Conservation (phyloP, 2,113 vertebrate genomes). For the Psephotus haematonotus region DNA sequence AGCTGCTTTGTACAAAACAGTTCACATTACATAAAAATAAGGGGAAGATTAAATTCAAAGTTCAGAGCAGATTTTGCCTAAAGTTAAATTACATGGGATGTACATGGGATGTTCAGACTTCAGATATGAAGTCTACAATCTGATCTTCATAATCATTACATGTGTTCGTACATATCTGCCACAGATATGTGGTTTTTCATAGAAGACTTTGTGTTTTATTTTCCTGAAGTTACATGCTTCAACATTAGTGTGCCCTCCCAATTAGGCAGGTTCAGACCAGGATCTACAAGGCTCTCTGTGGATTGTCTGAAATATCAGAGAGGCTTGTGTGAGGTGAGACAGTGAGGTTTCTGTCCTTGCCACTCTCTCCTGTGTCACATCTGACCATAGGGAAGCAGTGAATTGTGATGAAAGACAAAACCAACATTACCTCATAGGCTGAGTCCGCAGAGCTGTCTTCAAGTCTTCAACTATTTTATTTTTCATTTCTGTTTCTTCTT, state of each 20-base stretch:
- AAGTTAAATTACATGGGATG: background rate
- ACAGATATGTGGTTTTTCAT: background rate
- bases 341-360: conserved; percentile 35
- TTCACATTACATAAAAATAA: conserved; percentile 36
- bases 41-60: background rate
- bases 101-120: background rate
- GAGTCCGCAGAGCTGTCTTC: conserved; percentile 95
- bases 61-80: background rate
- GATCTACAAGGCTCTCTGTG: background rate
- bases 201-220: background rate
- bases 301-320: background rate
- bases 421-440: conserved; percentile 91
- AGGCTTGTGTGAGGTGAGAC: background rate
- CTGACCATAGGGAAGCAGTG: background rate
- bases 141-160: background rate
- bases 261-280: background rate
- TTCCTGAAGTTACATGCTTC: background rate
- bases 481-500: conserved; percentile 96
- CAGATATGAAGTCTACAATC: background rate
- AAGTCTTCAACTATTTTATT: conserved; percentile 97
- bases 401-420: background rate
- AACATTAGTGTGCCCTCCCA: background rate
- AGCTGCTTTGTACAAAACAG: conserved; percentile 10
- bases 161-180: background rate
- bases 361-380: background rate